A percentile compares a stretch with the other conserved stretches of the same genome.
phyloP scores from a whole-genome alignment of 30 jellyfish, hydroid and myxozoan species.

The Pelagia noctiluca region DNA sequence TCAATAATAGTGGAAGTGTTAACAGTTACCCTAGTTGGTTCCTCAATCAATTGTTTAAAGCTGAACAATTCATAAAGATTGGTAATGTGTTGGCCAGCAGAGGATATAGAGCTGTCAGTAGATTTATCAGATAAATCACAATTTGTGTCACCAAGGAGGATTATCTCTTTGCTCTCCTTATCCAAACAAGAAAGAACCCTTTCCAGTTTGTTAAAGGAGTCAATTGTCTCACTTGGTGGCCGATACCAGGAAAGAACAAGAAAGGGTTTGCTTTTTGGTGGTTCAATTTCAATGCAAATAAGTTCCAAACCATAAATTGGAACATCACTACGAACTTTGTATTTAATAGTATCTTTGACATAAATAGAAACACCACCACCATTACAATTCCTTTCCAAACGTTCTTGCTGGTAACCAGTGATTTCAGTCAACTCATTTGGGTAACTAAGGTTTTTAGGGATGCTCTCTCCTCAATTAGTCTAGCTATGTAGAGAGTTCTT shows the following conservation, averaged over 20 bases:
- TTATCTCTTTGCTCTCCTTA: no score
- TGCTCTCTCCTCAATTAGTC: no score
- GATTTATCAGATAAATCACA: constrained; percentile 16
- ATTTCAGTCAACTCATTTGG: background rate
- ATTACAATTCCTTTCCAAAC: background rate
- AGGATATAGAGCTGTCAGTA: no score
- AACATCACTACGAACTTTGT: background rate
- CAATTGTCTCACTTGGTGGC: background rate
- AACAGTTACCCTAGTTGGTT: no score
- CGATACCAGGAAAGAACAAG: constrained; percentile 5
- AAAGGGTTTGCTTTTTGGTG: no score
- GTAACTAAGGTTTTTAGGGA: no score
- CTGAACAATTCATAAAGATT: constrained; percentile 34
- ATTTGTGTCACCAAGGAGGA: no score
- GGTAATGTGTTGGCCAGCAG: constrained; percentile 13
- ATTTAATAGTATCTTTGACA: background rate
- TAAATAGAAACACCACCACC: background rate
- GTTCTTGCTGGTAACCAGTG: constrained; percentile 5
- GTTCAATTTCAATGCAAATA: no score
- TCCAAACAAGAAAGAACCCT: no score
- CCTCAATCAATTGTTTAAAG: background rate
- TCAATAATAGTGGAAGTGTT: constrained; percentile 26
- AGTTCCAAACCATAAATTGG: constrained; percentile 10
- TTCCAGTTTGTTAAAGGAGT: no score
- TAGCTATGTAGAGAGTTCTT: no score